These are phyloP conservation scores for Scelioninae gen. 1 DNA, from an alignment of 2,888 invertebrate species.

Conservation along the genomic window DNA sequence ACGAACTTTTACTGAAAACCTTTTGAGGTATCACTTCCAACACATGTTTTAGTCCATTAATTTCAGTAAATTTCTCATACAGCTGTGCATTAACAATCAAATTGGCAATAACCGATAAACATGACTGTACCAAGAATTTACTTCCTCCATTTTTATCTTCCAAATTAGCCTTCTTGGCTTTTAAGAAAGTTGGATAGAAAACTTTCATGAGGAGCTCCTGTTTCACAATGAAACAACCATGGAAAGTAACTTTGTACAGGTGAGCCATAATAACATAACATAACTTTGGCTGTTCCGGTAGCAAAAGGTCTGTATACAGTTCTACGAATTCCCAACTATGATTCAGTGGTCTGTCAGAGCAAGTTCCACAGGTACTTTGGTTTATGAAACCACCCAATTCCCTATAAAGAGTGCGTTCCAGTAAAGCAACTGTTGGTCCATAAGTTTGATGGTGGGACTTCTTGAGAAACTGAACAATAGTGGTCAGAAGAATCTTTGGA, in stretches of 20 bases:
- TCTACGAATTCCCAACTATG: conserved; percentile 86
- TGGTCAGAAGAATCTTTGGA: conserved; percentile 85
- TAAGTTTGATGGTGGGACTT: conserved; percentile 76
- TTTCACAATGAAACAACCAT: conserved; percentile 86
- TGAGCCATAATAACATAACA: conserved; percentile 87
- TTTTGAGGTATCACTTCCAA: conserved; percentile 85
- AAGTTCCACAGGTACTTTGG: conserved; percentile 82
- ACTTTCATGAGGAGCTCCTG: conserved; percentile 87
- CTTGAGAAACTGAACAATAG: conserved; percentile 85
- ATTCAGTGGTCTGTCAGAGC: conserved; percentile 74
- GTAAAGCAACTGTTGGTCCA: conserved; percentile 84
- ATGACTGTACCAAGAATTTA: conserved; percentile 87
- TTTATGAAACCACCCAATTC: conserved; percentile 85
- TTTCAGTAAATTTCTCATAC: conserved; percentile 87
- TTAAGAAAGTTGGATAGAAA: conserved; percentile 87
- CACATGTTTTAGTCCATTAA: conserved; percentile 86
- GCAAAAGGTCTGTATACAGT: conserved; percentile 86
- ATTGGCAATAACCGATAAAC: conserved; percentile 87
- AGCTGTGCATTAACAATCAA: conserved; percentile 86
- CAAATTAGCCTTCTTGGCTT: conserved; percentile 85
- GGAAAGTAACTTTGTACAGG: conserved; percentile 86
- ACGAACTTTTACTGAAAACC: conserved; percentile 87
- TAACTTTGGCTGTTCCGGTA: conserved; percentile 86
- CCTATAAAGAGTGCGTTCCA: conserved; percentile 87
- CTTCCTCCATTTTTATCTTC: conserved; percentile 84